Base-by-base conservation (phyloP, 1,140 invertebrate genomes). In the Drosophila biarmipes region DNA sequence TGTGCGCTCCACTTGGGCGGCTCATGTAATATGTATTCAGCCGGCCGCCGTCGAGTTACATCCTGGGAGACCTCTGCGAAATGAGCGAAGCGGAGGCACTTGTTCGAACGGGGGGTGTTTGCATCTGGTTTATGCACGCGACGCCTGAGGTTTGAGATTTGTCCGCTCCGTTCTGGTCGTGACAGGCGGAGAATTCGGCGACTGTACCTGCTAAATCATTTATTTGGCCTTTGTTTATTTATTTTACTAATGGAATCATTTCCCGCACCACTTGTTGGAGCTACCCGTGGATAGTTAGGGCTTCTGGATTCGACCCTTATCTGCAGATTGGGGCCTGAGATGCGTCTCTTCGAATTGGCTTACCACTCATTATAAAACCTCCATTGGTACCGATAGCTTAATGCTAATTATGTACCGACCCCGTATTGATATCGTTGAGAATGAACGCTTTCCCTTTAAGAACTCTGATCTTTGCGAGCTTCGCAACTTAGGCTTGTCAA, bases 211-310 rank as follows among this genome's bases (percentile, higher is more conserved):
- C 80, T 89, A 79, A 89, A 89, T 89, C 84, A 89, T 89, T 89
- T 63, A 89, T 80, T 89, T 73, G 31, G 59, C 63, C 72, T 76
- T 85, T 82, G 84, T 73, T 84, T 89, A 90, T 89, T 89, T 89
- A 89, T 90, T 74, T 77, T 74, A 58, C 84, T 84, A 89, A 89
- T 89, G 85, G 84, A 89, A 89, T 89, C 90, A 90, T 89, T 80
- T 80, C 61, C 40, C 66, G 68, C 42, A 40, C 40, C 46, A 19
- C 7, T 49, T 40, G 29, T 37, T 24, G 11, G 55, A 29, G 29
- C 29, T 38, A 17, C 45, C n/a, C 12, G 31, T 7, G 38, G 15
- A n/a, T 24, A 24, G 24, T 24, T 24, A 24, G 5, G 19, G 24
- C n/a, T 43, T 8, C 40, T 17, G 31, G 53, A 42, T 48, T 45